A percentile compares a stretch with the other conserved stretches of the same genome.
Conservation (phyloP, 2,888 invertebrate genomes). For the Bimastos eiseni region DNA sequence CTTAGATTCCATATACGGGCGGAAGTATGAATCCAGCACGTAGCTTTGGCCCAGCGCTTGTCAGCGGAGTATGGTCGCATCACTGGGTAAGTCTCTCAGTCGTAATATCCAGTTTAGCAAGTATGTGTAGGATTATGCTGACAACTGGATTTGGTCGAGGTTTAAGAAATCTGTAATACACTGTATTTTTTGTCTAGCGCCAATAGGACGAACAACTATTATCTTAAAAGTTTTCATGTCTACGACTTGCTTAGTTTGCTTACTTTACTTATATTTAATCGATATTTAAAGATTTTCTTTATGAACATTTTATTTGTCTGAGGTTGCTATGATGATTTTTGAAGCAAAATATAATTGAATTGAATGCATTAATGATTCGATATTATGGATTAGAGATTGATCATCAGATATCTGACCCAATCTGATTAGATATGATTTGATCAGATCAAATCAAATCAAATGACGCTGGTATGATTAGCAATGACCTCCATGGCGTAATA, state of each 20-base stretch:
- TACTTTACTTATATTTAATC: not conserved
- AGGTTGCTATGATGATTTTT: not conserved
- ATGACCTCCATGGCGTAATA: not conserved
- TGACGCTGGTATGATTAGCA: not conserved
- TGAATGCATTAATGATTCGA: not conserved
- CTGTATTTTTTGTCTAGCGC: not conserved
- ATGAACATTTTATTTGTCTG: not conserved
- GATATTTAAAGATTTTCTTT: not conserved
- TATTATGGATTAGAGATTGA: not conserved
- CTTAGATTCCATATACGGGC: constrained; percentile 74
- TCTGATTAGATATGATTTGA: not conserved
- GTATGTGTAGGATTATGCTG: not conserved
- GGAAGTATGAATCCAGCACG: constrained; percentile 91
- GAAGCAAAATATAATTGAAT: not conserved
- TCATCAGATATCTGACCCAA: not conserved
- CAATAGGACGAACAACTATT: not conserved
- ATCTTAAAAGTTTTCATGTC: not conserved
- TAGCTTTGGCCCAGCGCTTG: constrained; percentile 82
- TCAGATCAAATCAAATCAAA: not conserved
- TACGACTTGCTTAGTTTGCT: not conserved
- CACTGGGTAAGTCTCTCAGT: constrained; percentile 73
- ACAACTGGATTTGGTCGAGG: not conserved
- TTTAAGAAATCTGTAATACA: not conserved
- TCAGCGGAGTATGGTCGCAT: constrained; percentile 74
- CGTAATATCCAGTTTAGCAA: not conserved